Evolutionary conservation across 2,888 invertebrate genomes (phyloP).

Genomic region (Alentia gelatinosa): DNA sequence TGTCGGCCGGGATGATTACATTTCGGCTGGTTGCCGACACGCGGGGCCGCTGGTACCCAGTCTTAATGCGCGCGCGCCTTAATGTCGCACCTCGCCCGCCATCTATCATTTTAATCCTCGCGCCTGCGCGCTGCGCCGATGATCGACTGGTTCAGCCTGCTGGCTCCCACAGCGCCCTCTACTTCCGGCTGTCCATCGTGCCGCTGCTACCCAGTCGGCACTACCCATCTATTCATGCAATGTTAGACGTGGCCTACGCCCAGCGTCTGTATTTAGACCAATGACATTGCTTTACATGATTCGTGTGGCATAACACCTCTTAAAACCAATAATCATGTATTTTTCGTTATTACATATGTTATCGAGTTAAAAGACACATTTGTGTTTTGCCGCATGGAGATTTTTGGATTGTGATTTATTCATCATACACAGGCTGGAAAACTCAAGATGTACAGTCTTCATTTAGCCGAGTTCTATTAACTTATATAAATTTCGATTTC

Average conservation of each 20-base stretch:
- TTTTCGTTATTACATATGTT: no score
- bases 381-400: no score
- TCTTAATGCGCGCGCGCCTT: slow-evolving; percentile 28
- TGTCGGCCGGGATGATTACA: slow-evolving; percentile 40
- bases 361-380: no score
- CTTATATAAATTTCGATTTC: no score
- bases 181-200: slow-evolving; percentile 23
- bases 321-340: no score
- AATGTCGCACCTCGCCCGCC: slow-evolving; percentile 34
- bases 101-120: slow-evolving; percentile 54
- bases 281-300: background rate
- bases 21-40: background rate
- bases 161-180: slow-evolving; percentile 27
- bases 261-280: background rate
- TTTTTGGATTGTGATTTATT: no score
- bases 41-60: background rate
- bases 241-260: background rate
- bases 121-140: slow-evolving; percentile 5
- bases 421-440: no score
- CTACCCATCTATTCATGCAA: slow-evolving; percentile 20
- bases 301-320: no score
- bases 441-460: no score
- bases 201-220: slow-evolving; percentile 5
- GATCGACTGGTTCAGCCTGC: slow-evolving; percentile 27
- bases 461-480: no score